Conservation (phyloP, 2,888 invertebrate species). For the Eurois occulta region DNA sequence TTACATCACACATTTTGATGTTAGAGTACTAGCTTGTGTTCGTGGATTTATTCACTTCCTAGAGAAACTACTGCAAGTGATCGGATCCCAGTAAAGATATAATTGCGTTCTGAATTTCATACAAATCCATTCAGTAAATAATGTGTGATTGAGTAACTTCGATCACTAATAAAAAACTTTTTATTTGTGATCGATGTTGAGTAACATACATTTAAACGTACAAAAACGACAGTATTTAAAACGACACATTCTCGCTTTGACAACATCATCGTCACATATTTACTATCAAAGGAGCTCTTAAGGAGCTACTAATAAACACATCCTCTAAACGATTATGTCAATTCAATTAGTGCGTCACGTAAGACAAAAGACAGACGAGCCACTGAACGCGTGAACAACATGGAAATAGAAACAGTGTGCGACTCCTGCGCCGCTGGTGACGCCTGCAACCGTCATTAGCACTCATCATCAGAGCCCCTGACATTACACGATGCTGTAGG, state of each 20-base stretch:
- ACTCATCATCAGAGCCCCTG: slow-evolving; percentile 32
- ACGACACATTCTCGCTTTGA: not conserved
- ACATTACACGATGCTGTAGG: not conserved
- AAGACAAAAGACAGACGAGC: slow-evolving; percentile 60
- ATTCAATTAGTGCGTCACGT: slow-evolving; percentile 25
- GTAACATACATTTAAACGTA: too few species aligned
- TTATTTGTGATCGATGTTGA: too few species aligned
- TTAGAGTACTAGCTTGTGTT: not conserved
- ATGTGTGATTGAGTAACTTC: not conserved
- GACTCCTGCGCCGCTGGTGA: slow-evolving; percentile 18
- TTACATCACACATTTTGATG: too few species aligned
- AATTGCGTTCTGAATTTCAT: not conserved
- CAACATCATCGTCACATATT: not conserved
- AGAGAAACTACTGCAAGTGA: not conserved
- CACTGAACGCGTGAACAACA: slow-evolving; percentile 45
- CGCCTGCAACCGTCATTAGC: slow-evolving; percentile 61
- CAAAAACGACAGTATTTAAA: not conserved
- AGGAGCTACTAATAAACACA: slow-evolving; percentile 18
- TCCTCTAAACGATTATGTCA: slow-evolving; percentile 28
- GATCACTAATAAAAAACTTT: too few species aligned
- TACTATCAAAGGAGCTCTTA: not conserved
- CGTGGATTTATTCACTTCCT: too few species aligned
- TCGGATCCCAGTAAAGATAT: too few species aligned
- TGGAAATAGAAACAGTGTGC: slow-evolving; percentile 52
- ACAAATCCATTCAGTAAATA: not conserved